phyloP scores from a whole-genome alignment of 2,888 invertebrate species.

The Spodoptera exigua region DNA sequence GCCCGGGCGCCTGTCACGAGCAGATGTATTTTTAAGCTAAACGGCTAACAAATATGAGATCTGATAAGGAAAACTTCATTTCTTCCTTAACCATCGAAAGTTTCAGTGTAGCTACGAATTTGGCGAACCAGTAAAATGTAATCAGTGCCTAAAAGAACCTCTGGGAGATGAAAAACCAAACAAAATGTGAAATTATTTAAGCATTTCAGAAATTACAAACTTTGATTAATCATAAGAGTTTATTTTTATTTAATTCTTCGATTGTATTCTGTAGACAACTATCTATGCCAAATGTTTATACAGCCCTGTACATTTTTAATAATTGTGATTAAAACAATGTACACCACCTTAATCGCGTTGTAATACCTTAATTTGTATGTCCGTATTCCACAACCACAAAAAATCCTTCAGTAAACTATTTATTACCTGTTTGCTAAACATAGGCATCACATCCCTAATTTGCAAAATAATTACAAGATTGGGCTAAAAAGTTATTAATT shows the following conservation, averaged over 20 bases:
- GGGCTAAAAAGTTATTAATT: no score
- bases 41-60: conserved; percentile 60
- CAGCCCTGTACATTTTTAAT: conserved; percentile 75
- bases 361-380: conserved; percentile 44
- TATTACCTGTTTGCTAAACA: no score
- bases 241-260: conserved; percentile 76
- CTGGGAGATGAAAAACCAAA: conserved; percentile 70
- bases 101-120: conserved; percentile 66
- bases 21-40: conserved; percentile 61
- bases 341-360: conserved; percentile 67
- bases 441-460: no score
- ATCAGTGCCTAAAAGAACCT: conserved; percentile 86
- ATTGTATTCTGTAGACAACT: conserved; percentile 75
- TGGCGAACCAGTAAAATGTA: conserved; percentile 69
- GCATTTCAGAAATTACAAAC: conserved; percentile 78
- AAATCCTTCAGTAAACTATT: no score
- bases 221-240: conserved; percentile 76
- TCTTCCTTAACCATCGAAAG: conserved; percentile 48
- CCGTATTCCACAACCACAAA: no score
- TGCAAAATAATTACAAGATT: no score
- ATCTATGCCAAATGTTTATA: conserved; percentile 85
- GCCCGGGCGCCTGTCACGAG: conserved; percentile 63
- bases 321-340: conserved; percentile 77
- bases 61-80: conserved; percentile 56
- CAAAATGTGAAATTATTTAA: conserved; percentile 74